Base-by-base conservation (phyloP, 1,140 invertebrate genomes). In the Dysdera silvatica region DNA sequence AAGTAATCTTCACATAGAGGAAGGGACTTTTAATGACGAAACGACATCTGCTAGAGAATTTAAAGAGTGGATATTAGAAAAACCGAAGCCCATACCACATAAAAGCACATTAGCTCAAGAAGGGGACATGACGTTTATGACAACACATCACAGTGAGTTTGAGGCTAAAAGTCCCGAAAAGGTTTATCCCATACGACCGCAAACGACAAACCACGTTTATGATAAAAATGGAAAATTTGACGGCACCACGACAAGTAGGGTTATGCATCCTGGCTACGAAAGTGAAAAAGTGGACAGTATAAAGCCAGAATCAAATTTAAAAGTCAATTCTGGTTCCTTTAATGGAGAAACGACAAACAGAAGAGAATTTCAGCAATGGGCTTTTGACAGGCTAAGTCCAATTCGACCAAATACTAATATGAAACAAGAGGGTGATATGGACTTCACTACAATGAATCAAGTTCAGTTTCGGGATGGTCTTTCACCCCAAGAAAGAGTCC, bases 31-130 rank as follows among this genome's bases (percentile, higher is more conserved):
- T 54, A 69, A 74, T 12, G 73, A 73, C 65, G 63, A 68, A 41
- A 78, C 77, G 14, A 78, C 76, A 16, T 68, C 72, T 35, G 72
- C 70, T 52, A 69, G 69, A 51, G 76, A 78, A 68, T 78, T 71
- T 61, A 69, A 72, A 23, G 70, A 61, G 56, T 78, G 76, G 76
- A 70, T 73, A 54, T 61, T 71, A 6, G 68, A 72, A 45, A 67
- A 69, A 52, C 67, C 33, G 69, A 74, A 40, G 48, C 70, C 37
- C 69, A 71, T 23, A 71, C 75, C 49, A 40, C 71, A 40, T 62
- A 66, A 24, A 76, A 74, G 67, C 57, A 67, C 62, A 73, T 73
- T 67, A 7, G 65, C 47, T 53, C 77, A 76, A 48, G 72, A 72
- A 20, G 78, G 77, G 4, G 70, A 71, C 26, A 76, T 79, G 70